Evolutionary conservation across 2,888 invertebrate genomes (phyloP), one percentile per base, ranked within the genome.

Genomic region (Strigamia maritima): DNA sequence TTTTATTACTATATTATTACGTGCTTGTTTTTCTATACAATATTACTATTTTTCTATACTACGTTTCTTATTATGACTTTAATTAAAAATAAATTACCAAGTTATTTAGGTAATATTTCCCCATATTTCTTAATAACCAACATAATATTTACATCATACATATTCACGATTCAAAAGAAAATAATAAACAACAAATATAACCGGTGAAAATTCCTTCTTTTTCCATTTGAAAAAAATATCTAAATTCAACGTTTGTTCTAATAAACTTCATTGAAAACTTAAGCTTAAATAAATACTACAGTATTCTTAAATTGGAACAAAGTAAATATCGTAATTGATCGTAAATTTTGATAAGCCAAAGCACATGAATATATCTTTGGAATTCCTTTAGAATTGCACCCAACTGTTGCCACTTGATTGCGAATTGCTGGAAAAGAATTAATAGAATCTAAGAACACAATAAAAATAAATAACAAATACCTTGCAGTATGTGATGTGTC

Each of bases 321-420:
- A 24, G 3, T 16, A 70, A 70, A 70, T 7, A 70, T 26, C 28
- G n/a, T 26, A 70, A 76, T 76, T 78, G 44, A 76, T 44, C 77
- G 28, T 77, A 49, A 77, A 38, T 54, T 28, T 70, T 65, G 60
- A n/a, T 22, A 19, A n/a, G 14, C 70, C 26, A 70, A 70, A 70
- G 70, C 28, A 70, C 31, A 26, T 38, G 12, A 6, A 35, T n/a
- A 31, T 7, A 38, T 22, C 60, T 54, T 54, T 54, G 19, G 54
- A 54, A 54, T 54, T 54, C 22, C 19, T n/a, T 19, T 82, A 84
- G 79, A 84, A 84, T 77, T 84, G 84, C 44, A 84, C 84, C 84
- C 84, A 84, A 76, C 82, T 82, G 44, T 82, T 81, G 80, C n/a
- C n/a, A 26, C 70, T 70, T 24, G 19, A 19, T 6, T 60, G 60